These are phyloP conservation scores for Scaptomyza caliginosa DNA, from an alignment of 2,888 invertebrate genomes.

Conservation along the genomic window DNA sequence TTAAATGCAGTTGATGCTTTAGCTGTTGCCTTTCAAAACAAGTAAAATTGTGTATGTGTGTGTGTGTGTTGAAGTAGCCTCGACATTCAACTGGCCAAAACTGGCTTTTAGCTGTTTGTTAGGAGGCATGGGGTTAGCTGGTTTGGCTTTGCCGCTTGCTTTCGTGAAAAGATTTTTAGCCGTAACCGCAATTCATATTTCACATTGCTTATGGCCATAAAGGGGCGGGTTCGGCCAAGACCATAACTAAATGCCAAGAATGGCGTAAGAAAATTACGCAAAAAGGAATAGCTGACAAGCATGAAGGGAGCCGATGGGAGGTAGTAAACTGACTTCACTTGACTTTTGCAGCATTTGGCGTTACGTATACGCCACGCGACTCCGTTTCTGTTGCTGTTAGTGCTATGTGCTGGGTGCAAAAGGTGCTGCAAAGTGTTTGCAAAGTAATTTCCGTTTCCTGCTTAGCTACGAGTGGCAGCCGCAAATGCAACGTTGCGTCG, in stretches of 20 bases:
- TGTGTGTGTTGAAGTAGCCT: constrained; percentile 42
- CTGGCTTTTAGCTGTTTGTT: constrained; percentile 3
- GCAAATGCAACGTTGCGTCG: constrained; percentile 20
- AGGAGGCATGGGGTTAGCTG: constrained; percentile 28
- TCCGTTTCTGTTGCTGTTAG: neutral
- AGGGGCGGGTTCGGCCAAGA: constrained; percentile 22
- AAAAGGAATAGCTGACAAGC: constrained; percentile 31
- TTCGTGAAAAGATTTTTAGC: constrained; percentile 49
- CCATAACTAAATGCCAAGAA: constrained; percentile 50
- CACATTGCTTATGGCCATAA: constrained; percentile 69
- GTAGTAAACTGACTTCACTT: constrained; percentile 56
- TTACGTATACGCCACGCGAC: constrained; percentile 52
- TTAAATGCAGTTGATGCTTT: constrained; percentile 75
- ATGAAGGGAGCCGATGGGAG: neutral
- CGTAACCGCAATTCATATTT: constrained; percentile 78
- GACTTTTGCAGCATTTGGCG: constrained; percentile 53
- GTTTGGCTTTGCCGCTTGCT: constrained; percentile 29
- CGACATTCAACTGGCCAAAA: constrained; percentile 26
- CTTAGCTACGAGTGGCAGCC: constrained; percentile 73
- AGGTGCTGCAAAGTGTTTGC: constrained; percentile 74
- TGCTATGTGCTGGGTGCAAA: constrained; percentile 20
- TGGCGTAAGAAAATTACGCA: constrained; percentile 66
- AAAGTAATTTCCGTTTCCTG: constrained; percentile 79
- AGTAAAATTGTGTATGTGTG: constrained; percentile 2
- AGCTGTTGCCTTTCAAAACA: constrained; percentile 51